A percentile compares a stretch with the other conserved stretches of the same genome.
These are phyloP conservation scores for Metacarcinus magister DNA, from an alignment of 2,888 invertebrate species.

Conservation along the genomic window DNA sequence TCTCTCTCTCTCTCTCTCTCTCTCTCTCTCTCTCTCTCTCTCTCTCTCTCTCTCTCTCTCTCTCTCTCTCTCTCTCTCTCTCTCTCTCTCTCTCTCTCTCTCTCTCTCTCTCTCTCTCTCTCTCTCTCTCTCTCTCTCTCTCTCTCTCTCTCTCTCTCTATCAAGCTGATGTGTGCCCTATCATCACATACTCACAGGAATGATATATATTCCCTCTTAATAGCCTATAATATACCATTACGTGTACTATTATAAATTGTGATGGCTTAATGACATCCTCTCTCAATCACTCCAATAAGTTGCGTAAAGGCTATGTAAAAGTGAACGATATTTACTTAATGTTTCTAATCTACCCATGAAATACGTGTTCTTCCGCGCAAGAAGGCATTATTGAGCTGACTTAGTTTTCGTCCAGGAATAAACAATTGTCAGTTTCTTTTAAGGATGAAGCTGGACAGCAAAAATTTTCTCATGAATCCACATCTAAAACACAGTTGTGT, in stretches of 20 bases:
- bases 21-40: no score
- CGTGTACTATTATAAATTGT: background rate
- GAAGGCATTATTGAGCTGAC: no score
- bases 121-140: background rate
- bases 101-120: slow-evolving; percentile 33
- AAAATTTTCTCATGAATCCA: no score
- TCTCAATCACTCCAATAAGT: background rate
- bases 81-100: slow-evolving; percentile 33
- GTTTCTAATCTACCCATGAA: background rate
- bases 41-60: no score
- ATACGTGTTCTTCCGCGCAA: no score
- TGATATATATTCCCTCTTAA: background rate
- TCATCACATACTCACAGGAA: no score
- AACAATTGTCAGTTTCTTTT: background rate
- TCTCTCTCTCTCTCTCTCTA: background rate
- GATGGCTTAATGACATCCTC: no score
- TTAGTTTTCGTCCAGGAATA: background rate
- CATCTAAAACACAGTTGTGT: no score
- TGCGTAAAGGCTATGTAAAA: background rate
- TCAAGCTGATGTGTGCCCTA: background rate
- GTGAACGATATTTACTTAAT: background rate
- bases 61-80: background rate
- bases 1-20: no score
- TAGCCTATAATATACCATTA: background rate
- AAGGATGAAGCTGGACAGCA: background rate